phyloP scores from a whole-genome alignment of 2,888 invertebrate species.

The Heliconius charithonia region DNA sequence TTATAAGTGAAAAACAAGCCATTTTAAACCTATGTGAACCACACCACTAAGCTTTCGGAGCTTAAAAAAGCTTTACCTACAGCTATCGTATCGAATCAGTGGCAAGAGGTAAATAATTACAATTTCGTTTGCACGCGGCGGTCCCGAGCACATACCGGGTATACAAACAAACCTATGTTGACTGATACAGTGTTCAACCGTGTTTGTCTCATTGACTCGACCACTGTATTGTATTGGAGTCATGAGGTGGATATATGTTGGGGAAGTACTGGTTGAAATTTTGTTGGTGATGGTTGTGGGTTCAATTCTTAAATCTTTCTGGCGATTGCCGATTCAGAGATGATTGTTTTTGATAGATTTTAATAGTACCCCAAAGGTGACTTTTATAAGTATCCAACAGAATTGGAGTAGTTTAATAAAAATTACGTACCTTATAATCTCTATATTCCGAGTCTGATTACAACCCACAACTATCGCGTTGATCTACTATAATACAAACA shows the following conservation, averaged over 20 bases:
- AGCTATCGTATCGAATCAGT: slow-evolving; percentile 4
- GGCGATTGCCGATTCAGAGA: background rate
- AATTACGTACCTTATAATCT: too few relatives aligned
- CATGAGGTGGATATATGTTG: background rate
- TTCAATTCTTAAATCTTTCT: background rate
- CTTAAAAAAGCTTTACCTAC: slow-evolving; percentile 3
- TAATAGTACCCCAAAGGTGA: too few relatives aligned
- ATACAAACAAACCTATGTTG: slow-evolving; percentile 20
- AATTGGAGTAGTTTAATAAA: too few relatives aligned
- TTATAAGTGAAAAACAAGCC: background rate
- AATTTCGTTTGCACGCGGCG: slow-evolving; percentile 27
- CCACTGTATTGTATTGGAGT: slow-evolving; percentile 13
- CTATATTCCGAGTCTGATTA: too few relatives aligned
- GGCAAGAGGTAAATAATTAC: slow-evolving; percentile 28
- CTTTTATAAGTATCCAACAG: too few relatives aligned
- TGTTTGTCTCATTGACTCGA: slow-evolving; percentile 10
- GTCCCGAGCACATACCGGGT: slow-evolving; percentile 12
- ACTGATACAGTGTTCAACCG: slow-evolving; percentile 15
- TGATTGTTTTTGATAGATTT: background rate
- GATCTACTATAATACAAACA: background rate
- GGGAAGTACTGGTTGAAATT: background rate
- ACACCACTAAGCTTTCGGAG: background rate
- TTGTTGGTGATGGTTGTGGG: background rate
- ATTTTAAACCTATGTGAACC: background rate
- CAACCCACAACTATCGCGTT: too few relatives aligned